Evolutionary conservation across 2,797 vertebrate species (phyloP).

Genomic region (Muraenolepis orangiensis): DNA sequence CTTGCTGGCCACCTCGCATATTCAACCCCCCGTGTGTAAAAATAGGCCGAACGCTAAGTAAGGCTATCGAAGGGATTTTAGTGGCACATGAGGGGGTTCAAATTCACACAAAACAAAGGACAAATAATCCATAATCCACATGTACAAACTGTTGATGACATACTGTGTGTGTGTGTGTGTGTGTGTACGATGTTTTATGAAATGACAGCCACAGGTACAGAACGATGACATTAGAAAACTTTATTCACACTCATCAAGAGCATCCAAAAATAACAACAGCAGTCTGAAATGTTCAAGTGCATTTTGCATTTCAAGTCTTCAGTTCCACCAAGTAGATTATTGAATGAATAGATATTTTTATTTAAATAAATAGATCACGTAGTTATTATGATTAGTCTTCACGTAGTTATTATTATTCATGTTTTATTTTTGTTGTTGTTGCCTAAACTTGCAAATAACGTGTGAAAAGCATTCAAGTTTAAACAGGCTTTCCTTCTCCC

Average conservation of each 20-base stretch:
- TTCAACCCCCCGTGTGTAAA: slow-evolving; percentile 45
- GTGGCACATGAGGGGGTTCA: slow-evolving; percentile 10
- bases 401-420: too few relatives aligned
- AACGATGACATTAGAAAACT: slow-evolving; percentile 20
- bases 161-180: too few relatives aligned
- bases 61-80: slow-evolving; percentile 14
- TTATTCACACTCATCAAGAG: slow-evolving; percentile 39
- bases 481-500: too few relatives aligned
- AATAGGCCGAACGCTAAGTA: slow-evolving; percentile 44
- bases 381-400: slow-evolving; percentile 2
- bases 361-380: neutral
- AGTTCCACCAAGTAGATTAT: slow-evolving; percentile 20
- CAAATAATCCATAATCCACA: too few relatives aligned
- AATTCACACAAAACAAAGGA: too few relatives aligned
- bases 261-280: slow-evolving; percentile 13
- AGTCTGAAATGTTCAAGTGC: slow-evolving; percentile 41
- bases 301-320: slow-evolving; percentile 53
- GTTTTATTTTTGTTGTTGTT: neutral
- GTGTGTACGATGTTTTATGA: too few relatives aligned
- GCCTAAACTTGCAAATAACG: slow-evolving; percentile 29
- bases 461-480: slow-evolving; percentile 34
- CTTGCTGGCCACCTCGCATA: slow-evolving; percentile 35
- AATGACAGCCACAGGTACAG: neutral
- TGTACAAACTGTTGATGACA: too few relatives aligned
- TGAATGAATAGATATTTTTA: slow-evolving; percentile 3